These are phyloP conservation scores for Planiliza haematocheilus DNA, from an alignment of 2,113 vertebrate genomes.

Conservation along the genomic window DNA sequence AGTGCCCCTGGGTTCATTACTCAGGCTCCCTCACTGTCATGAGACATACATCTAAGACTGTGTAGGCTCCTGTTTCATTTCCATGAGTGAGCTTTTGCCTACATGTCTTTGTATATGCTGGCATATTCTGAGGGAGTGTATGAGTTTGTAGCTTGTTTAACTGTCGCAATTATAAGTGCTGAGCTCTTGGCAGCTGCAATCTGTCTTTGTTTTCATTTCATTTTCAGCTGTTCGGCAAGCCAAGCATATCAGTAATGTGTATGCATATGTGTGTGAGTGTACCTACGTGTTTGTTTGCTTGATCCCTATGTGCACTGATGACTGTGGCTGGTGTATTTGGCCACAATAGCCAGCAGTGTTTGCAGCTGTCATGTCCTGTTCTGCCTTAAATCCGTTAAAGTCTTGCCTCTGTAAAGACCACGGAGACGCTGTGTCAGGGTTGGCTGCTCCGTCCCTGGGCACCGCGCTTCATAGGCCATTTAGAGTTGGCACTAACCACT, in stretches of 20 bases:
- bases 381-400: conserved; percentile 49
- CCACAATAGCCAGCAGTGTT: conserved; percentile 21
- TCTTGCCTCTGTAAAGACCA: conserved; percentile 38
- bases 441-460: conserved; percentile 42
- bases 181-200: conserved; percentile 48
- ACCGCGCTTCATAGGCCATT: conserved; percentile 45
- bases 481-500: conserved; percentile 59
- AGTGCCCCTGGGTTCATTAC: conserved; percentile 43
- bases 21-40: conserved; percentile 51
- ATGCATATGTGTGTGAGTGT: conserved; percentile 1
- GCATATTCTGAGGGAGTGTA: conserved; percentile 44
- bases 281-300: conserved; percentile 36
- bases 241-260: conserved; percentile 20
- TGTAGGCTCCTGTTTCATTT: conserved; percentile 61
- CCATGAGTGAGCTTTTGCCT: conserved; percentile 49
- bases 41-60: conserved; percentile 42
- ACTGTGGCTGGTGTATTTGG: conserved; percentile 35
- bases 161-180: conserved; percentile 46
- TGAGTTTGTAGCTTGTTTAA: conserved; percentile 57
- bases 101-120: conserved; percentile 28
- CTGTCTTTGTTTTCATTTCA: conserved; percentile 58
- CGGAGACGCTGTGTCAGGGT: conserved; percentile 44
- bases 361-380: conserved; percentile 43
- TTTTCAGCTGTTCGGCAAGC: conserved; percentile 33
- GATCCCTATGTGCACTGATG: background rate